These are phyloP conservation scores for Seriola aureovittata DNA, from an alignment of 2,113 vertebrate genomes.

Conservation along the genomic window DNA sequence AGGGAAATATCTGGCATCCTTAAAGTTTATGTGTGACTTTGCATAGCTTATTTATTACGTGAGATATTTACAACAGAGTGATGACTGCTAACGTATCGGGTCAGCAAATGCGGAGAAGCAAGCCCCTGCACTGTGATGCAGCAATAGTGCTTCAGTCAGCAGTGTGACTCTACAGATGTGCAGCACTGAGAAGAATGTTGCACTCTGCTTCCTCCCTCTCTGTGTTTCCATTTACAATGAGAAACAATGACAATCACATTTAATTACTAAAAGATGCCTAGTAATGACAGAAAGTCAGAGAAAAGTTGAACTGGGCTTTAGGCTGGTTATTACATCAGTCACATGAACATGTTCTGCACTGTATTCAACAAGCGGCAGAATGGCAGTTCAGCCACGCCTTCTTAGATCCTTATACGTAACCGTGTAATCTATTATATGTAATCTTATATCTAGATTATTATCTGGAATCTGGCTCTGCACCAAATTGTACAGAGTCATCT, in stretches of 20 bases:
- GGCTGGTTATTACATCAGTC: background rate
- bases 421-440: too few species aligned
- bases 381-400: background rate
- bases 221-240: background rate
- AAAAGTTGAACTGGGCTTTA: background rate
- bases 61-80: background rate
- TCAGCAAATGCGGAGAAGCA: background rate
- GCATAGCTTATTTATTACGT: background rate
- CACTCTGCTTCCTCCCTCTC: background rate
- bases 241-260: background rate
- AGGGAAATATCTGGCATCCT: background rate
- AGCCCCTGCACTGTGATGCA: background rate
- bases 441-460: too few species aligned
- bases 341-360: background rate
- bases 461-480: too few species aligned
- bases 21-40: background rate
- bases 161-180: background rate
- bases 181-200: background rate
- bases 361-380: background rate
- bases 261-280: background rate
- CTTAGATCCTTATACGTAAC: background rate
- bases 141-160: conserved; percentile 6
- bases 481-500: too few species aligned
- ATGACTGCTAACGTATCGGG: background rate
- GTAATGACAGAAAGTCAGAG: background rate